Evolutionary conservation across 1,140 invertebrate species (phyloP), one percentile per base, ranked within the genome.

Genomic region (Bicyclus anynana): DNA sequence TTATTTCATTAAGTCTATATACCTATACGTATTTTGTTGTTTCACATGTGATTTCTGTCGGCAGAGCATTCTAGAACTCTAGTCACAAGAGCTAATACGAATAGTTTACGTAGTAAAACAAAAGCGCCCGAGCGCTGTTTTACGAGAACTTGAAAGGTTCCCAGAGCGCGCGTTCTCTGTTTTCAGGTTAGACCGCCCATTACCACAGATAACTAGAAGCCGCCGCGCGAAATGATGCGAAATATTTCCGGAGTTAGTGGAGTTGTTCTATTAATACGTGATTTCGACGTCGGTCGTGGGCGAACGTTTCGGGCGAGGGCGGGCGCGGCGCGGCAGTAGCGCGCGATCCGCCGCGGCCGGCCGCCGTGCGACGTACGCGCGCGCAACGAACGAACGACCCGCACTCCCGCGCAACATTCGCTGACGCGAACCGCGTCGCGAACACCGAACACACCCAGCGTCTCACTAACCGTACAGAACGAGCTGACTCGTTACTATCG

Each of bases 181-280:
- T 70, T 47, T 63, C 51, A 29, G 56, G 44, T 40, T 51, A 44
- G 49, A 64, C 53, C 69, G 70, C 57, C 54, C 55, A 57, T 82
- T 81, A 75, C 74, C 78, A 77, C 67, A 72, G 80, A 75, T 77
- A 80, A 83, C 69, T 69, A 74, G 70, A 55, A 27, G 57, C 60
- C 56, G 71, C 68, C 60, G 74, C 74, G 73, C 84, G 75, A 85
- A 87, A 83, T 84, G 82, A 84, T 80, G 84, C 84, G 77, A 87
- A 87, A 87, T 87, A 87, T 87, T 87, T 87, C 84, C 84, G 83
- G 84, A 85, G 84, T 87, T 80, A 78, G 77, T 78, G 78, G 70
- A 82, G 80, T n/a, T 80, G 78, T 77, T 86, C 84, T 87, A 87
- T 84, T 80, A 86, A 87, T 87, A 87, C 77, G 77, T 77, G 76